Evolutionary conservation across 2,888 invertebrate species (phyloP).

Genomic region (Abrostola triplasia): DNA sequence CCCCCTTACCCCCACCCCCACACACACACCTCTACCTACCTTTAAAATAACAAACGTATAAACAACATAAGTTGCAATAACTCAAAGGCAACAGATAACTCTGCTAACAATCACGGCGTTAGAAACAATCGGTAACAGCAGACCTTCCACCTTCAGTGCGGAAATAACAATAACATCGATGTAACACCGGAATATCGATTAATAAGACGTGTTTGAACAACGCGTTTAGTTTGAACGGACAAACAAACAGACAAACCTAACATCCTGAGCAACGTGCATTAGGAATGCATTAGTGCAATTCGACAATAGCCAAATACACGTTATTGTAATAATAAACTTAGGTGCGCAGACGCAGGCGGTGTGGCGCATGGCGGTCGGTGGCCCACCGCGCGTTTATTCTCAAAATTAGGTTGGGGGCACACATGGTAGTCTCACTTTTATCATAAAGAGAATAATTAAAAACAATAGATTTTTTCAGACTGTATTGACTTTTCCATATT

Average conservation of each 20-base stretch:
- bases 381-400: conserved; percentile 49
- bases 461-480: too few relatives aligned
- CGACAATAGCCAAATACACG: conserved; percentile 56
- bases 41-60: too few relatives aligned
- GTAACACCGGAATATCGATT: conserved; percentile 50
- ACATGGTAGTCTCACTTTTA: not conserved
- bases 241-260: conserved; percentile 51
- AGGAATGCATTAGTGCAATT: conserved; percentile 68
- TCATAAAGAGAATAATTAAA: too few relatives aligned
- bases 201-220: conserved; percentile 45
- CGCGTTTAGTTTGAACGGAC: conserved; percentile 47
- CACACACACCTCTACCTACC: too few relatives aligned
- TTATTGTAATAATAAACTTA: conserved; percentile 59
- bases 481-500: too few relatives aligned
- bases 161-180: conserved; percentile 41
- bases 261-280: conserved; percentile 67
- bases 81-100: conserved; percentile 8
- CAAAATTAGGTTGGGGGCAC: conserved; percentile 13
- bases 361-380: conserved; percentile 7
- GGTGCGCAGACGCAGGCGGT: conserved; percentile 48
- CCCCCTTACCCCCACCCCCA: too few relatives aligned
- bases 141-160: conserved; percentile 13
- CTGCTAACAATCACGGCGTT: conserved; percentile 26
- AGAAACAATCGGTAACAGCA: conserved; percentile 22
- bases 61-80: not conserved